Evolutionary conservation across 1,140 invertebrate genomes (phyloP).

Genomic region (Ylistrum balloti): DNA sequence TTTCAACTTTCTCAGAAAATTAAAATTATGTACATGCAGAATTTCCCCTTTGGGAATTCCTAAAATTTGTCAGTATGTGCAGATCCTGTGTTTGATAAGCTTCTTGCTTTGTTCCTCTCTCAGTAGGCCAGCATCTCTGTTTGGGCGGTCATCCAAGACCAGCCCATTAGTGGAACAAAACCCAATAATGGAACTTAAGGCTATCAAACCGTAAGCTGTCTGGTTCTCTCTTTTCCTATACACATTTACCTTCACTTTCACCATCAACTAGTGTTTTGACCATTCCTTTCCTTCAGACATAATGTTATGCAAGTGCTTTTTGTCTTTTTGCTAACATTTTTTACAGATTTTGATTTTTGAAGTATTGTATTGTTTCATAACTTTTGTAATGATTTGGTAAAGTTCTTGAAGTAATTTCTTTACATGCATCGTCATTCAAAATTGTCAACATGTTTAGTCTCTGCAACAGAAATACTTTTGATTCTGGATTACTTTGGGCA

Average conservation of each 20-base stretch:
- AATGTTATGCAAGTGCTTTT: neutral
- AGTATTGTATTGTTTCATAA: no score
- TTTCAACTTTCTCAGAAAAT: no score
- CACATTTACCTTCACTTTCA: neutral
- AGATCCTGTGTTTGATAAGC: neutral
- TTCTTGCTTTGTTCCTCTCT: neutral
- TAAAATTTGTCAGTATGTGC: no score
- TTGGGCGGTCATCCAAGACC: neutral
- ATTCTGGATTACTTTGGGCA: no score
- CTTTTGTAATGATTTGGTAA: no score
- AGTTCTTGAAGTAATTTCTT: no score
- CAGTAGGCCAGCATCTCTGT: neutral
- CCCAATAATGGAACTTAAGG: slow-evolving; percentile 14
- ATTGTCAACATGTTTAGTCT: no score
- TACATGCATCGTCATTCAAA: no score
- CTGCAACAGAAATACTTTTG: no score
- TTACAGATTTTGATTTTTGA: neutral
- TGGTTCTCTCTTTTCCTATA: neutral
- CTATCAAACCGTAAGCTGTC: slow-evolving; percentile 15
- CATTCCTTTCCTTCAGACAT: slow-evolving; percentile 33
- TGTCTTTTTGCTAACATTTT: neutral
- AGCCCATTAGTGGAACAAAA: neutral
- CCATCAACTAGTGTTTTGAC: neutral
- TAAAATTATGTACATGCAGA: no score
- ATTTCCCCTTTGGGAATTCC: no score